Conservation (phyloP, 2,888 invertebrate species). For the Sipha maydis region DNA sequence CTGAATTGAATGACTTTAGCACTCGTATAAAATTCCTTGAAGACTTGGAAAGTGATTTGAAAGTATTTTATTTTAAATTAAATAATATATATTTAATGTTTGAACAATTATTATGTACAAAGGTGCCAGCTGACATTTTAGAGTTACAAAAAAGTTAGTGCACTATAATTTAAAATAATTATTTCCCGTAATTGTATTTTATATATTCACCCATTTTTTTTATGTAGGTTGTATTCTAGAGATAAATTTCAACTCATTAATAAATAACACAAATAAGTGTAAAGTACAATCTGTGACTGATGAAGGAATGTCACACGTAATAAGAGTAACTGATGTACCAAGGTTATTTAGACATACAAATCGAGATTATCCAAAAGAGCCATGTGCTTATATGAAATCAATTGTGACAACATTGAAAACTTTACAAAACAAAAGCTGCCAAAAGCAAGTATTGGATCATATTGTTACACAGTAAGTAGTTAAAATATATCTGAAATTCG, state of each 20-base stretch:
- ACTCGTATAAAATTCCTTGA: conserved; percentile 47
- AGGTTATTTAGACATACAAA: conserved; percentile 92
- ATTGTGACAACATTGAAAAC: conserved; percentile 42
- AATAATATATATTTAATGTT: conserved; percentile 48
- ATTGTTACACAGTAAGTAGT: conserved; percentile 47
- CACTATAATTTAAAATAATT: neutral
- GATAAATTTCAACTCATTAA: conserved; percentile 29
- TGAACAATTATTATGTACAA: conserved; percentile 14
- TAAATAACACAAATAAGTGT: conserved; percentile 42
- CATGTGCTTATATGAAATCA: conserved; percentile 81
- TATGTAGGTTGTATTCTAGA: conserved; percentile 56
- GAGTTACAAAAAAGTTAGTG: conserved; percentile 47
- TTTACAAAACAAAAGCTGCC: conserved; percentile 38
- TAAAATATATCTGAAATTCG: conserved; percentile 48
- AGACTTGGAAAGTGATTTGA: conserved; percentile 52
- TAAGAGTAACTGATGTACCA: conserved; percentile 92
- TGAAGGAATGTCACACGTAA: conserved; percentile 70
- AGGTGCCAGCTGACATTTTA: conserved; percentile 26
- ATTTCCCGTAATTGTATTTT: neutral
- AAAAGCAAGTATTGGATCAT: conserved; percentile 50
- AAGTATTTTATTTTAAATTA: conserved; percentile 46
- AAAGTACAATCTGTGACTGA: conserved; percentile 65
- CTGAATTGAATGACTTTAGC: conserved; percentile 48
- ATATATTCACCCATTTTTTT: neutral
- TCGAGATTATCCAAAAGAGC: conserved; percentile 82